Evolutionary conservation across 1,140 invertebrate genomes (phyloP).

Genomic region (Popillia japonica): DNA sequence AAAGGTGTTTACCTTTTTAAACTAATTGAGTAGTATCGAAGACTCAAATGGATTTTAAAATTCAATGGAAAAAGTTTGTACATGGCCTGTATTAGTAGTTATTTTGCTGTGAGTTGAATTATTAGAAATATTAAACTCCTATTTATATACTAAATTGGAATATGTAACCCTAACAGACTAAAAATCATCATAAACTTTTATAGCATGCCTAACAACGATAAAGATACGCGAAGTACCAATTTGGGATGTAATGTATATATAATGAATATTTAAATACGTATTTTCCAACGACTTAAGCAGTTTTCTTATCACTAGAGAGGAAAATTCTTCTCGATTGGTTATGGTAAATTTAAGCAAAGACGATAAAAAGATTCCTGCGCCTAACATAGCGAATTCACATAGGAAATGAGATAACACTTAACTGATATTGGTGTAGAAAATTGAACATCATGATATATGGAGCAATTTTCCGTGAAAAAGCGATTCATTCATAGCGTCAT

Average conservation of each 20-base stretch:
- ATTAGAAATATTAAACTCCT: neutral
- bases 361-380: neutral
- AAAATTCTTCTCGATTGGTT: constrained; percentile 16
- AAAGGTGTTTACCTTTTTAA: no score
- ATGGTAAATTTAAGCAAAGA: constrained; percentile 12
- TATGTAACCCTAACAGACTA: neutral
- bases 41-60: no score
- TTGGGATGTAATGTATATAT: constrained; percentile 20
- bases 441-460: constrained; percentile 2
- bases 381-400: constrained; percentile 21
- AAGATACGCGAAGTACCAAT: constrained; percentile 13
- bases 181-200: constrained; percentile 26
- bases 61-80: no score
- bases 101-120: neutral
- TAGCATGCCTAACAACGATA: constrained; percentile 2
- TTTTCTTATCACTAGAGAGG: constrained; percentile 18
- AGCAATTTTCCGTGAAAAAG: constrained; percentile 25
- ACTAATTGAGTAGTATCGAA: no score
- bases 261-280: constrained; percentile 33
- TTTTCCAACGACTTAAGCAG: constrained; percentile 24
- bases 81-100: neutral
- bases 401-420: constrained; percentile 32
- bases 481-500: constrained; percentile 1
- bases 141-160: neutral
- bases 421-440: constrained; percentile 21